Base-by-base conservation (phyloP, 2,888 invertebrate species). In the Machimus atricapillus region DNA sequence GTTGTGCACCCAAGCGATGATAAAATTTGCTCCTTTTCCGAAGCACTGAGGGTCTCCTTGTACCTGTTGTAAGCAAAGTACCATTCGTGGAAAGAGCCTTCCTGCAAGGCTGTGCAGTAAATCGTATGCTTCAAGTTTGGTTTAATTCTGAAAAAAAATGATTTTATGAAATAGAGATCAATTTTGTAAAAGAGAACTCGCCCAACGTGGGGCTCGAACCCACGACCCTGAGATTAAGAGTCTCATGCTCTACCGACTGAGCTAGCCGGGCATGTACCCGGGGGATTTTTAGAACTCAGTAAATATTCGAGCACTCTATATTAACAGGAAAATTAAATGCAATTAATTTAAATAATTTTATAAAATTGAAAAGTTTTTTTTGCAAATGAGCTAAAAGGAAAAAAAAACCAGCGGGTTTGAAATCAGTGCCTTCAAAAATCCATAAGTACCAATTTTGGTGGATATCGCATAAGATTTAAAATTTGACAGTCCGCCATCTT, bases 31-130 rank as follows among this genome's bases (percentile, higher is more conserved):
- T 93, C 93, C 89, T 95, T 94, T 90, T 96, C 96, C 0, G 94
- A 93, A 0, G 94, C 94, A 16, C 94, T 94, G 7, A 91, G 91
- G 2, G 92, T 92, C 34, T 91, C 90, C 46, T 90, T 91, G 88
- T 92, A 93, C 81, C 91, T 91, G 23, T 94, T 92, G 90, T 94
- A 95, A 27, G 94, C 94, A 90, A 95, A 95, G 87, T 95, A 93
- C 96, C 96, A 96, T 91, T 96, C 96, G 9, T 93, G 93, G 89
- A 94, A 93, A 0, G 94, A 94, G 0, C 95, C 96, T 89, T 94
- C 93, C 52, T 94, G 93, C 56, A 96, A 93, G 0, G 95, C 95
- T 2, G 94, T 94, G 90, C 96, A 96, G 90, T 95, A 96, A 52
- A 95, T 94, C 8, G 94, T 93, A 3, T 93, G 91, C 88, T 95